phyloP scores from a whole-genome alignment of 2,113 vertebrate species.

The Corythaixoides concolor region DNA sequence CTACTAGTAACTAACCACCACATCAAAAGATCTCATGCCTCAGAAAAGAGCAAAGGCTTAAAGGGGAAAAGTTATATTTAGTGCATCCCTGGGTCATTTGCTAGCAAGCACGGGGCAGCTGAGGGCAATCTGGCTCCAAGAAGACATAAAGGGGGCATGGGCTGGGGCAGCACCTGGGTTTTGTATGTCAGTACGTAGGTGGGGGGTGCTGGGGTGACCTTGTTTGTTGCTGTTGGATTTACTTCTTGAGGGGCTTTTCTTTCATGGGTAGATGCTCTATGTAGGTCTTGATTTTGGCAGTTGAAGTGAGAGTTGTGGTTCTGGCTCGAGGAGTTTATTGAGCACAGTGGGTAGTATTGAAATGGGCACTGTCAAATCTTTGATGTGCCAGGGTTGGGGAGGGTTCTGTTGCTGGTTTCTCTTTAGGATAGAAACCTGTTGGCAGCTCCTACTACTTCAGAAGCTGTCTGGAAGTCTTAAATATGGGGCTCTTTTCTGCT shows the following conservation, averaged over 20 bases:
- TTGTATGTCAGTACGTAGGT: rapidly evolving
- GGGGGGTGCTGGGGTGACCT: rapidly evolving
- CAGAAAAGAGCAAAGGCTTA: rapidly evolving
- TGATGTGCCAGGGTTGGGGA: background rate
- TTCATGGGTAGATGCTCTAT: rapidly evolving
- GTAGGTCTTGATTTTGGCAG: background rate
- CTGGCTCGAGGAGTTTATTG: background rate
- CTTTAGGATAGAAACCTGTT: background rate
- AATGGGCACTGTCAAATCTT: background rate
- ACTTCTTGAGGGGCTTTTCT: background rate
- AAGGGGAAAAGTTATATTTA: background rate
- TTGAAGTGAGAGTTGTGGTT: background rate
- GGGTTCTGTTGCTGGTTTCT: background rate
- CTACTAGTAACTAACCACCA: background rate
- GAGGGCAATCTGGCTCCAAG: background rate
- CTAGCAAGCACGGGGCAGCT: background rate
- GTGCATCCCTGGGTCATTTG: background rate
- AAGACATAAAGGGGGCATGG: background rate
- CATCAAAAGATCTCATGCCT: background rate
- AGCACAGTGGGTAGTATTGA: rapidly evolving
- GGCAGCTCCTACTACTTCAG: background rate
- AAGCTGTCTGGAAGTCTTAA: background rate
- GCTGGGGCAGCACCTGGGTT: rapidly evolving
- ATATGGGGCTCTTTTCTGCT: background rate
- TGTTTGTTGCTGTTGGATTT: background rate